Conservation (phyloP, 2,113 vertebrate genomes). For the Papio anubis region DNA sequence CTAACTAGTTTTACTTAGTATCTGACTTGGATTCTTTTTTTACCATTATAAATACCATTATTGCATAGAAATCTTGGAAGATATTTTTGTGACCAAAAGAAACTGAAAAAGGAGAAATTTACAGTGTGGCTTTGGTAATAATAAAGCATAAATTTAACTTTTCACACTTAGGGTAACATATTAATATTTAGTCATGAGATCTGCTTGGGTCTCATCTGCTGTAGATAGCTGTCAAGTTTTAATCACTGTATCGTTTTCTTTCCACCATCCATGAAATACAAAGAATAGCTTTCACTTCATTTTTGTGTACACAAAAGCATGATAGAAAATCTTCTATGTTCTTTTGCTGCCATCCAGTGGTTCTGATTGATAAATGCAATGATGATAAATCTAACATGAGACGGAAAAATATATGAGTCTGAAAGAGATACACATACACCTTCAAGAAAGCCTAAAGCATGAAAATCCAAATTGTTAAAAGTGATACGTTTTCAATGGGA, state of each 20-base stretch:
- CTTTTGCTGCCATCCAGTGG: constrained; percentile 92
- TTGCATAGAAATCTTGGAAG: constrained; percentile 43
- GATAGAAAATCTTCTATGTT: constrained; percentile 73
- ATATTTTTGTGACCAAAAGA: constrained; percentile 67
- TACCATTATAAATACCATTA: constrained; percentile 18
- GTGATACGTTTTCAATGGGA: neutral
- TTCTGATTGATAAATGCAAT: neutral
- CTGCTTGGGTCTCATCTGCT: neutral
- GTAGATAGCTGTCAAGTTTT: constrained; percentile 36
- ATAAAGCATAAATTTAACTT: constrained; percentile 44
- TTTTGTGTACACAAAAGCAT: neutral
- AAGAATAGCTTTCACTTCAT: neutral
- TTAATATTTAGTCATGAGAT: neutral
- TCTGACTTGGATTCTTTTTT: neutral
- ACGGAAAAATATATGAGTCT: too few relatives aligned
- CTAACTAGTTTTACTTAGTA: neutral
- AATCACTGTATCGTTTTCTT: neutral
- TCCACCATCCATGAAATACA: neutral
- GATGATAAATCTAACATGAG: neutral
- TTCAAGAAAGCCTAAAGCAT: neutral
- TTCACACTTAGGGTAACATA: constrained; percentile 23
- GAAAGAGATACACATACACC: neutral
- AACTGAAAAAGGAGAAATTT: constrained; percentile 65
- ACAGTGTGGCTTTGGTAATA: constrained; percentile 37
- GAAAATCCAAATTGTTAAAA: neutral